Evolutionary conservation across 1,140 invertebrate genomes (phyloP).

Genomic region (Asobara japonica): DNA sequence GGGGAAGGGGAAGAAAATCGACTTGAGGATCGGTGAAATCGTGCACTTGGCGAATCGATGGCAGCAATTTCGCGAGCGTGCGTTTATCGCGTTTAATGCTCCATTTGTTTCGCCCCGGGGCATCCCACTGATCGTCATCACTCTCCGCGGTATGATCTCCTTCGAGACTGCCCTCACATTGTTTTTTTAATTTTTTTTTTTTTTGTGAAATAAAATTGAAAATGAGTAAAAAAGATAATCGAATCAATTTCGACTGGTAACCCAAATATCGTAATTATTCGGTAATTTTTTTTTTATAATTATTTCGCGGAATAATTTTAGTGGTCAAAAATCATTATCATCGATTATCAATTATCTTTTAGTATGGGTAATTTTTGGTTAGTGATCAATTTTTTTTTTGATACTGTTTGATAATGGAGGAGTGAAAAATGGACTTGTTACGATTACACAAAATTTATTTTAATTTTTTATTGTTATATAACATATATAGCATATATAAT

Average conservation of each 20-base stretch:
- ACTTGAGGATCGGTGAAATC: slow-evolving; percentile 26
- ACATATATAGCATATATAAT: too few species aligned
- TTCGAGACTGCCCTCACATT: not conserved
- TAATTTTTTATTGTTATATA: too few species aligned
- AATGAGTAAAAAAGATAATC: not conserved
- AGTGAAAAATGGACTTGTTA: too few species aligned
- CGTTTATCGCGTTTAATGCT: slow-evolving; percentile 45
- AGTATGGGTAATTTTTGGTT: too few species aligned
- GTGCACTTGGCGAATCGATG: slow-evolving; percentile 41
- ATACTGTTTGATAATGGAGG: too few species aligned
- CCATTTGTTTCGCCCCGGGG: slow-evolving; percentile 46
- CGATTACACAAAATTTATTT: too few species aligned
- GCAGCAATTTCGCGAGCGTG: slow-evolving; percentile 38
- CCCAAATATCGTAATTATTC: not conserved
- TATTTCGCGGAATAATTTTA: too few species aligned
- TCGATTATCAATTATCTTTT: too few species aligned
- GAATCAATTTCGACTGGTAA: not conserved
- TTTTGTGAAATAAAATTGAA: not conserved
- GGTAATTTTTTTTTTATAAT: too few species aligned
- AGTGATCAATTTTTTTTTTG: too few species aligned
- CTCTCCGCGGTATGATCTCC: not conserved
- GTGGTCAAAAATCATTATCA: too few species aligned
- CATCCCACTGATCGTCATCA: slow-evolving; percentile 9
- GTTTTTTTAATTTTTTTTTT: not conserved
- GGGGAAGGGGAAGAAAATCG: not conserved